Percentiles rank a stretch among this genome's conserved stretches.
Conservation (phyloP, 2,888 invertebrate species). For the Andrena haemorrhoa region DNA sequence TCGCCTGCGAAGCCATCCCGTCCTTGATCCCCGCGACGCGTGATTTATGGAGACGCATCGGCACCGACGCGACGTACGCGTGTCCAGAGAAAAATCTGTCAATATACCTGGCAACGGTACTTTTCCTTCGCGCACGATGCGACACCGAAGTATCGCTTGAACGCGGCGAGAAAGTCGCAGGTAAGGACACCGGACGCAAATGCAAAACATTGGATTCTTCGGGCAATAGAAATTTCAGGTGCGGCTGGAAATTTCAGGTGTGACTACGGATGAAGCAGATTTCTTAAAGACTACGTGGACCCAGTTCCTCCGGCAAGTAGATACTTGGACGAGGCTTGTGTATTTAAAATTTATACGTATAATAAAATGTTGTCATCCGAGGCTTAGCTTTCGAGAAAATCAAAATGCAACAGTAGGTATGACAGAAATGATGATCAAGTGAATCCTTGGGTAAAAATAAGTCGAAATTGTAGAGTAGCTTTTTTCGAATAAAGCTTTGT, state of each 20-base stretch:
- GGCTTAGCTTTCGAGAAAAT: no score
- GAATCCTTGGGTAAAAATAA: no score
- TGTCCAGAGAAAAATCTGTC: constrained; percentile 70
- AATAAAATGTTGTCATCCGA: no score
- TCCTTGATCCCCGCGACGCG: constrained; percentile 66
- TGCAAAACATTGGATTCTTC: constrained; percentile 12
- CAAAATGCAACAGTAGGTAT: no score
- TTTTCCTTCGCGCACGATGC: constrained; percentile 12
- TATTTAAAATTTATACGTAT: no score
- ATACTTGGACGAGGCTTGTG: no score
- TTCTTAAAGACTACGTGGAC: no score
- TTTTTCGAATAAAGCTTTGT: no score
- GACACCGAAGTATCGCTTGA: neutral
- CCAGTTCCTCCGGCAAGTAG: no score
- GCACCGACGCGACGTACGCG: constrained; percentile 67
- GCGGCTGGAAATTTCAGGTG: neutral
- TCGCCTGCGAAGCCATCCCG: constrained; percentile 57
- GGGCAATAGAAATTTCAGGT: neutral
- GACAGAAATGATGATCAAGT: no score
- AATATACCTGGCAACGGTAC: constrained; percentile 75
- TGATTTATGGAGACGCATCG: constrained; percentile 78
- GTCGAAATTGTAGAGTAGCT: no score
- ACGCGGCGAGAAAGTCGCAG: neutral
- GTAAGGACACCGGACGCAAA: constrained; percentile 19
- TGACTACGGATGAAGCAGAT: no score